A percentile compares a stretch with the other conserved stretches of the same genome.
Evolutionary conservation across 1,140 invertebrate genomes (phyloP).

Genomic region (Luehdorfia chinensis): DNA sequence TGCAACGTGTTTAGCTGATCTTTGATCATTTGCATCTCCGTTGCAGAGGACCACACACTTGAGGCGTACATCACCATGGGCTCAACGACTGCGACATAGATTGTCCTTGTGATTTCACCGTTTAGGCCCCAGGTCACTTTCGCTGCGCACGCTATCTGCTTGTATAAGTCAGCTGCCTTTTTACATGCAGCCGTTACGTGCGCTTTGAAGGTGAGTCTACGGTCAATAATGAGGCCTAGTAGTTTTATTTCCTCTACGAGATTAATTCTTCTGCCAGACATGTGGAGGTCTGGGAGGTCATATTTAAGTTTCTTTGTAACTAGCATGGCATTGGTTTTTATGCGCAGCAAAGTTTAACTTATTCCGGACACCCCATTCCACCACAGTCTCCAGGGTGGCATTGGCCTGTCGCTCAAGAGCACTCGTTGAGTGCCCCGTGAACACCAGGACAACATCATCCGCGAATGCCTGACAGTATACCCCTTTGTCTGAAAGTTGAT

Average conservation of each 20-base stretch:
- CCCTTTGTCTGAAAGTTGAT: not conserved
- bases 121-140: conserved; percentile 4
- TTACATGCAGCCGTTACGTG: conserved; percentile 13
- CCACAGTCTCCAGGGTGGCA: too few species aligned
- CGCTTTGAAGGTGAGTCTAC: conserved; percentile 11
- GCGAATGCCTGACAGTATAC: conserved; percentile 11
- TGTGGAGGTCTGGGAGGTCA: not conserved
- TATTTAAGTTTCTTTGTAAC: conserved; percentile 3
- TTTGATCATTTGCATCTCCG: not conserved
- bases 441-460: conserved; percentile 8
- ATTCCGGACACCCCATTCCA: conserved; percentile 12
- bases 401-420: too few species aligned
- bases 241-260: not conserved
- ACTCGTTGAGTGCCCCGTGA: too few species aligned
- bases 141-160: conserved; percentile 17
- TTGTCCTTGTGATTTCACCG: conserved; percentile 1
- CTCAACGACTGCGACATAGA: not conserved
- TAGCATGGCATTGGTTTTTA: conserved; percentile 11
- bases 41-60: not conserved
- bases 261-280: not conserved
- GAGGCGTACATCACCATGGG: conserved; percentile 1
- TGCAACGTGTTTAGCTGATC: conserved; percentile 4
- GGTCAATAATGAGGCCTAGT: not conserved
- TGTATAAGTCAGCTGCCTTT: conserved; percentile 18
- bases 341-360: conserved; percentile 11